Evolutionary conservation across 2,797 vertebrate species (phyloP), one percentile per base, ranked within the genome.

Genomic region (Anguilla marmorata): DNA sequence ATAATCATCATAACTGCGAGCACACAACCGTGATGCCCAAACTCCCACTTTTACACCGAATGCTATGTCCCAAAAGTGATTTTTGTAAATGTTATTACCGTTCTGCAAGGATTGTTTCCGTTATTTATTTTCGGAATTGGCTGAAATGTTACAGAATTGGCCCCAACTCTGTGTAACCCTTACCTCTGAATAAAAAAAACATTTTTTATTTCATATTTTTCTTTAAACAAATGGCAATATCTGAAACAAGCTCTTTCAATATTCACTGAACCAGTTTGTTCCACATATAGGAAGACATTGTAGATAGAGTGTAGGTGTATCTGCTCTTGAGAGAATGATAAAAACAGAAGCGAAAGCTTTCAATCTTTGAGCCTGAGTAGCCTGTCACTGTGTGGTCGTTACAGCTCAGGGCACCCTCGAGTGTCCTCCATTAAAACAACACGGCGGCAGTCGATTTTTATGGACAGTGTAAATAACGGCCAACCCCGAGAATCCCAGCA

Each of bases 371-470:
- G 82, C 82, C 0, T 84, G 50, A 84, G 52, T 3, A 45, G 24
- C 7, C 80, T 52, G 50, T 56, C n/a, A 90, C 69, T 86, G 90
- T 60, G 87, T 90, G 93, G 92, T 96, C 92, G 95, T 96, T 94
- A 95, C 60, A 82, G 90, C 88, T 92, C 91, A 91, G 88, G 82
- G 91, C 89, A 92, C 96, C 95, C 95, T 60, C 85, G 94, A 92
- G 95, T 91, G 91, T 93, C 92, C 88, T 96, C 91, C 87, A 94
- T 95, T 95, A 95, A 90, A 91, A 92, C 90, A 94, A 91, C 80
- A 88, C 87, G 86, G 90, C 92, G 91, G 90, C 90, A 92, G 96
- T 96, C 95, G 95, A 96, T 96, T 91, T 96, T 96, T 96, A 97
- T 91, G 90, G 90, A 90, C 89, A 27, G 84, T 91, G 94, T 96